Evolutionary conservation across 2,888 invertebrate genomes (phyloP), one percentile per base, ranked within the genome.

Genomic region (Sesamia inferens): DNA sequence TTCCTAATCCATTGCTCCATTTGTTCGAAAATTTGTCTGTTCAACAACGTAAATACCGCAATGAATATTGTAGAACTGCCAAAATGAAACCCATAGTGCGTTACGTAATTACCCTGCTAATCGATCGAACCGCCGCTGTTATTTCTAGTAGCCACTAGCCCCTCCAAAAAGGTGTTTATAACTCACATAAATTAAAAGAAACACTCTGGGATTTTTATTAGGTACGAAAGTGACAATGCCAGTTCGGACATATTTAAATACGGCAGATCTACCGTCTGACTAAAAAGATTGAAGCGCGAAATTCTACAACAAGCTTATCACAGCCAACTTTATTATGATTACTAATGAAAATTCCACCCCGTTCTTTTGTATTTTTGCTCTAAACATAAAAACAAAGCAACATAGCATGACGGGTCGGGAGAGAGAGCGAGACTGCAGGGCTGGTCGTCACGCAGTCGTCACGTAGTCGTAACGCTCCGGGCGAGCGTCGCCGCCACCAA

Each of bases 401-500:
- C 78, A 62, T 68, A 76, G 83, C 83, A 82, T 81, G 85, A 76
- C 76, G 68, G 58, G 75, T 71, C 76, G 70, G 59, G 75, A 74
- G 79, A 71, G 76, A 77, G 78, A 71, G 84, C 79, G 71, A 79
- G 82, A 78, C 81, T 85, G 83, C 78, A 81, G 74, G 78, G 75
- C 84, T 74, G 68, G 83, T 79, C 83, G 82, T 74, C 81, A 85
- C 84, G 83, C 85, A 89, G 88, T 90, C 91, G 90, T 92, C 92
- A 90, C 92, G 91, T 91, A 90, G 88, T 88, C 87, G 88, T 89
- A 89, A 89, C 83, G 81, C 86, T 88, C 82, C 81, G 87, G 87
- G 90, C 85, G 82, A 87, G 88, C 88, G 92, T 88, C 94, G 94
- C 92, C 94, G 93, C 92, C 92, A 90, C 94, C 96, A 96, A 96